Evolutionary conservation across 2,113 vertebrate species (phyloP).

Genomic region (Lepus americanus): DNA sequence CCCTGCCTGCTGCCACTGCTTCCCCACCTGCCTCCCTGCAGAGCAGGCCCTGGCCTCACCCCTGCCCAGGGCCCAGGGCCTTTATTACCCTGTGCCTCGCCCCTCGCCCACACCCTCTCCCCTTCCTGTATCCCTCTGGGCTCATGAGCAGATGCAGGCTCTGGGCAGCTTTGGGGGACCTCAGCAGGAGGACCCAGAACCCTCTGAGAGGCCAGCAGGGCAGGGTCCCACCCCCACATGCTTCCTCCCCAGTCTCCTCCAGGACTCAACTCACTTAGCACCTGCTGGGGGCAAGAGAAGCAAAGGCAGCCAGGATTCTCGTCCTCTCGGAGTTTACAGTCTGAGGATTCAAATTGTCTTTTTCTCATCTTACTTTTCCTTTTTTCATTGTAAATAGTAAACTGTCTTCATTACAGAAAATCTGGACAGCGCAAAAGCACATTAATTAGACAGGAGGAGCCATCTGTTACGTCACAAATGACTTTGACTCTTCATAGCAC

Average conservation of each 20-base stretch:
- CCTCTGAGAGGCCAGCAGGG: background rate
- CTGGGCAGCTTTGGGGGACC: background rate
- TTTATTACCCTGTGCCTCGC: background rate
- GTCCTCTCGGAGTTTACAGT: background rate
- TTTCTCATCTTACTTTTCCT: background rate
- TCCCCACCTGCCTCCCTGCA: background rate
- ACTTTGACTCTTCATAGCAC: background rate
- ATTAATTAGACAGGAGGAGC: background rate
- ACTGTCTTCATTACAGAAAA: background rate
- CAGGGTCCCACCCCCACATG: no score
- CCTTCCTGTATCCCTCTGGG: background rate
- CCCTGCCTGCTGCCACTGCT: background rate
- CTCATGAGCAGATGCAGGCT: background rate
- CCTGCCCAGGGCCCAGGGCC: background rate
- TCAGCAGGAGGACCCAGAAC: background rate
- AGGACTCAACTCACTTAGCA: background rate
- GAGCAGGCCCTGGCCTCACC: background rate
- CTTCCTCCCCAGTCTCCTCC: background rate
- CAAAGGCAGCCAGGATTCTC: background rate
- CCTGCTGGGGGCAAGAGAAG: background rate
- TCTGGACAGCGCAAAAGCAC: background rate
- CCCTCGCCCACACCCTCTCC: background rate
- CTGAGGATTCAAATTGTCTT: background rate
- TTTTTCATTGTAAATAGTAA: background rate
- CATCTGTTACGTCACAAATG: background rate